A percentile compares a stretch with the other conserved stretches of the same genome.
phyloP scores from a whole-genome alignment of 2,888 invertebrate genomes.

The Danaus chrysippus region DNA sequence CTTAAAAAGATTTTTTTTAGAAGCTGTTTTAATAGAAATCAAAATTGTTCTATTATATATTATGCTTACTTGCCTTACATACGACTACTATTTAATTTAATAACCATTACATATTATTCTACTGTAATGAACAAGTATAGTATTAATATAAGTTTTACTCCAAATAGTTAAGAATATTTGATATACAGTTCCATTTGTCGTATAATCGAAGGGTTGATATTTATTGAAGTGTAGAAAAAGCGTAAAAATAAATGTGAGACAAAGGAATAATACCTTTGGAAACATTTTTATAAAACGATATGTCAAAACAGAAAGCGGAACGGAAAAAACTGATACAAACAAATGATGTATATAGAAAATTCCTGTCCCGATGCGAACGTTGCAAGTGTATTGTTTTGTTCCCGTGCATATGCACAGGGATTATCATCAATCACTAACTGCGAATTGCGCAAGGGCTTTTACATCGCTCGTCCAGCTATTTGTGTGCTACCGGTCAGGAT shows the following conservation, averaged over 20 bases:
- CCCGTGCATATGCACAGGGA: constrained; percentile 56
- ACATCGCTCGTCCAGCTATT: constrained; percentile 66
- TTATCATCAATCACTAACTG: constrained; percentile 74
- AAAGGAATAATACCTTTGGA: constrained; percentile 1
- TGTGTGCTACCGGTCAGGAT: constrained; percentile 66
- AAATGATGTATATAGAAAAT: constrained; percentile 21
- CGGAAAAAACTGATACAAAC: constrained; percentile 21
- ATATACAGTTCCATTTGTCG: too few species aligned
- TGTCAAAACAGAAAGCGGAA: constrained; percentile 20
- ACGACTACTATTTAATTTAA: too few species aligned
- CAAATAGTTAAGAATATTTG: too few species aligned
- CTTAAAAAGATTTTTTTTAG: too few species aligned
- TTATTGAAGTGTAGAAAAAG: not conserved
- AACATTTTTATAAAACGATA: constrained; percentile 9
- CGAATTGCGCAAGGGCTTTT: constrained; percentile 70
- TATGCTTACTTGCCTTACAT: too few species aligned
- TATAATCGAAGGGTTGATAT: too few species aligned
- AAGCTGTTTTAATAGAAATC: too few species aligned
- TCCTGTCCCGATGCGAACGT: constrained; percentile 11
- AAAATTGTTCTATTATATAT: too few species aligned
- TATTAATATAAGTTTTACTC: too few species aligned
- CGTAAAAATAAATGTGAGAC: not conserved
- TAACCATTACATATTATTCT: too few species aligned
- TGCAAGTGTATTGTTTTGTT: constrained; percentile 52
- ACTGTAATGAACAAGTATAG: too few species aligned